These are phyloP conservation scores for Gallinago undulata DNA, from an alignment of 2,113 vertebrate species.

Conservation along the genomic window DNA sequence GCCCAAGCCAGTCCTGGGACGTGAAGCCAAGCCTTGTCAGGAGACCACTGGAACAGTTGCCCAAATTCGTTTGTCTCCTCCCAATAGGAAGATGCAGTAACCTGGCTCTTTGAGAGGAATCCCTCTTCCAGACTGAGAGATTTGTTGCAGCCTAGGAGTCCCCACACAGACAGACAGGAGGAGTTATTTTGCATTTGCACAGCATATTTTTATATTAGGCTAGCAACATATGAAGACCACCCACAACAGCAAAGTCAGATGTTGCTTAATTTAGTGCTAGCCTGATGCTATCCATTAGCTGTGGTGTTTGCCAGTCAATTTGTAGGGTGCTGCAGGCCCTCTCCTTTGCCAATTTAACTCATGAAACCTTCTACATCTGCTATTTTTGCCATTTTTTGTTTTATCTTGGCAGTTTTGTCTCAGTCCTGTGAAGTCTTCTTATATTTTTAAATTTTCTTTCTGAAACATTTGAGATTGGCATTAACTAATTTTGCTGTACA, in stretches of 20 bases:
- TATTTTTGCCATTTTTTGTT: slow-evolving; percentile 29
- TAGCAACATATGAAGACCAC: slow-evolving; percentile 51
- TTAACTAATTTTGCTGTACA: slow-evolving; percentile 3
- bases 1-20: slow-evolving; percentile 71
- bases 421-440: not conserved
- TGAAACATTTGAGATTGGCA: slow-evolving; percentile 30
- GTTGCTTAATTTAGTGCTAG: slow-evolving; percentile 22
- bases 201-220: slow-evolving; percentile 54
- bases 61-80: slow-evolving; percentile 65
- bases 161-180: slow-evolving; percentile 9
- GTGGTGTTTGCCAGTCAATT: slow-evolving; percentile 15
- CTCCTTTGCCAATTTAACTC: not conserved
- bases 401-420: not conserved
- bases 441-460: not conserved
- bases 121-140: slow-evolving; percentile 69
- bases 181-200: slow-evolving; percentile 41
- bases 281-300: slow-evolving; percentile 23
- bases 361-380: slow-evolving; percentile 10
- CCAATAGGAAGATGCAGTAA: slow-evolving; percentile 77
- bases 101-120: slow-evolving; percentile 56
- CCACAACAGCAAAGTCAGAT: slow-evolving; percentile 46
- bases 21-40: slow-evolving; percentile 67
- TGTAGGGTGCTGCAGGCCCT: not conserved
- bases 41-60: slow-evolving; percentile 67
- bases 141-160: slow-evolving; percentile 76